Conservation (phyloP, 2,113 vertebrate genomes). For the Gila orcuttii region DNA sequence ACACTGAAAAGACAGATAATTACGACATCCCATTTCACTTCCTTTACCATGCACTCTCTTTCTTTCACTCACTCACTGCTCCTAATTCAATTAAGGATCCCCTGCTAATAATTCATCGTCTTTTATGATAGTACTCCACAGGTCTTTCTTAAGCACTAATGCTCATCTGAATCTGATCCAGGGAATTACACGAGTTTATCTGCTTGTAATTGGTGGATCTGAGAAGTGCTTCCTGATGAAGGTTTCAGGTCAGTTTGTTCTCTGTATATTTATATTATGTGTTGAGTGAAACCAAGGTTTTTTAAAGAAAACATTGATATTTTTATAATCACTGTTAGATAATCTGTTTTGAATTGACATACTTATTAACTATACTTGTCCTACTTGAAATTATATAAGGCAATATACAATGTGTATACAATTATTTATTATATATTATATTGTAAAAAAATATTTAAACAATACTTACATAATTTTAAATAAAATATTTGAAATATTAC, state of each 20-base stretch:
- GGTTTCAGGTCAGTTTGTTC: neutral
- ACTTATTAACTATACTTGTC: neutral
- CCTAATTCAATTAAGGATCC: neutral
- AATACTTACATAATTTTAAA: neutral
- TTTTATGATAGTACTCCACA: neutral
- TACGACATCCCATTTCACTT: neutral
- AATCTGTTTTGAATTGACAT: neutral
- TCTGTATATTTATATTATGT: neutral
- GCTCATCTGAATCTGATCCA: constrained; percentile 5
- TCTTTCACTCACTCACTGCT: neutral
- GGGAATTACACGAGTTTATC: neutral
- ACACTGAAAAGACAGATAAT: neutral
- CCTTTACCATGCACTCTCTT: neutral
- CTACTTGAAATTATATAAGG: neutral
- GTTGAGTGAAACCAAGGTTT: neutral
- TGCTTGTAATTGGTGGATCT: constrained; percentile 9
- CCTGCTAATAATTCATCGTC: constrained; percentile 18
- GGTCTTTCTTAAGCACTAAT: neutral
- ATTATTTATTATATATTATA: neutral
- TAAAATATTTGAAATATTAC: neutral
- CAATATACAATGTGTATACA: neutral
- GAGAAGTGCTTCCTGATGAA: neutral
- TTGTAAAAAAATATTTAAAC: neutral
- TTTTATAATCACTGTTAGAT: neutral
- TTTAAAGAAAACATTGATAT: neutral